Evolutionary conservation across 37 sponge, comb jelly and placozoan species (phyloP).

Genomic region (Halichondria panicea): DNA sequence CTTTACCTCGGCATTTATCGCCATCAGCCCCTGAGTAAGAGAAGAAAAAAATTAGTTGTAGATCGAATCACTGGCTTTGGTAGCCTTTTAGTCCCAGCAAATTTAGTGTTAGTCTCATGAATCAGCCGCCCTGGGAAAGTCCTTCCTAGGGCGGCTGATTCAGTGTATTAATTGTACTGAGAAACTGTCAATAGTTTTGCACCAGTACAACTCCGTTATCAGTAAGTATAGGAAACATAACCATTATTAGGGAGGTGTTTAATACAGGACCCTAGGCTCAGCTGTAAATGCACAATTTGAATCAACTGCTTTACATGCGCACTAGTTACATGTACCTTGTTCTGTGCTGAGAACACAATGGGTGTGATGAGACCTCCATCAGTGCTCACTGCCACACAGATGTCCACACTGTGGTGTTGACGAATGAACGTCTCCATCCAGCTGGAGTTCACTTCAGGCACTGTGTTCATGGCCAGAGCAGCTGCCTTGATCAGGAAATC

Average conservation of each 20-base stretch:
- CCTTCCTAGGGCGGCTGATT: too few relatives aligned
- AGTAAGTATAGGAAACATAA: background rate
- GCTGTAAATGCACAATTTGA: too few relatives aligned
- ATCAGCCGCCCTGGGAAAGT: too few relatives aligned
- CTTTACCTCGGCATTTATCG: conserved; percentile 72
- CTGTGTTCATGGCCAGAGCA: conserved; percentile 71
- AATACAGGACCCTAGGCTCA: too few relatives aligned
- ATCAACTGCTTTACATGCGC: too few relatives aligned
- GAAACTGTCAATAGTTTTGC: too few relatives aligned
- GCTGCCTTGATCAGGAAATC: conserved; percentile 95
- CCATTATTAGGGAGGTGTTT: too few relatives aligned
- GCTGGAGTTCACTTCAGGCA: conserved; percentile 94
- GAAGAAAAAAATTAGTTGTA: background rate
- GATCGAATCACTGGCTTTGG: too few relatives aligned
- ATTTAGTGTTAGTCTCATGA: too few relatives aligned
- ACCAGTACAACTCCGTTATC: too few relatives aligned
- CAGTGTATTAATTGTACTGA: too few relatives aligned
- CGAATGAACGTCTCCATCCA: conserved; percentile 86
- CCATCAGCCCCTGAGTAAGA: conserved; percentile 63
- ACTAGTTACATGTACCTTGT: conserved; percentile 61
- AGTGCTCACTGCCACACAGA: conserved; percentile 97
- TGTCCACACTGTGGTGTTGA: conserved; percentile 82
- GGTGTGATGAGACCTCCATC: conserved; percentile 96
- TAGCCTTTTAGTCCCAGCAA: too few relatives aligned
- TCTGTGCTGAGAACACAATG: conserved; percentile 85